Base-by-base conservation (phyloP, 2,888 invertebrate genomes). In the Coelinius sp. region DNA sequence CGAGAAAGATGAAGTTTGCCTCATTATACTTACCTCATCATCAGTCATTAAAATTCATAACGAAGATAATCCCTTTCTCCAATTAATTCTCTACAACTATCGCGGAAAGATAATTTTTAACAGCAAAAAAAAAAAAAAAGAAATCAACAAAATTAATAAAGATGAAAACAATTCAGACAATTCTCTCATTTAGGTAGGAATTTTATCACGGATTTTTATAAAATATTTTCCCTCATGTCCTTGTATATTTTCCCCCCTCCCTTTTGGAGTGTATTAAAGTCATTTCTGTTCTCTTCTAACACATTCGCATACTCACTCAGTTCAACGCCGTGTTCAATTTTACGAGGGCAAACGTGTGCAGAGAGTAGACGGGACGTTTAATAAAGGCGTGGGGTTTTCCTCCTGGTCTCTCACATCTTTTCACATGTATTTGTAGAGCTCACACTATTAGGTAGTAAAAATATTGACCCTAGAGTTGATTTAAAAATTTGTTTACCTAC, bases 291-390 rank as follows among this genome's bases (percentile, higher is more conserved):
- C 59, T 14, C 20, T 35, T 14, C 41, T 24, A 24, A 63, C 24
- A 17, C 56, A 41, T 67, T 41, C 49, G 52, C 31, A 27, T 66
- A 52, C 31, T 38, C 22, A 25, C 56, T 46, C 20, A 62, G 53
- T 24, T 53, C 44, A 38, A 56, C 66, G 66, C 52, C 62, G 64
- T 62, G 82, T 80, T 84, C 78, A 84, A 84, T 85, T 85, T 84
- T 82, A 83, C 80, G 83, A 83, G 80, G 81, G 80, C 75, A 81
- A 83, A 81, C 79, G 80, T 81, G 80, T 79, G 77, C 79, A 74
- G 68, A 74, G 76, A 71, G 73, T 76, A 77, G 77, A 78, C 77
- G 75, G 76, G 78, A 78, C 78, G 75, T 80, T 80, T 79, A 80
- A 79, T 80, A 78, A 79, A 77, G 78, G 76, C 75, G 78, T 78